Evolutionary conservation across 2,113 vertebrate species (phyloP).

Genomic region (Cryptomyrus ogoouensis): DNA sequence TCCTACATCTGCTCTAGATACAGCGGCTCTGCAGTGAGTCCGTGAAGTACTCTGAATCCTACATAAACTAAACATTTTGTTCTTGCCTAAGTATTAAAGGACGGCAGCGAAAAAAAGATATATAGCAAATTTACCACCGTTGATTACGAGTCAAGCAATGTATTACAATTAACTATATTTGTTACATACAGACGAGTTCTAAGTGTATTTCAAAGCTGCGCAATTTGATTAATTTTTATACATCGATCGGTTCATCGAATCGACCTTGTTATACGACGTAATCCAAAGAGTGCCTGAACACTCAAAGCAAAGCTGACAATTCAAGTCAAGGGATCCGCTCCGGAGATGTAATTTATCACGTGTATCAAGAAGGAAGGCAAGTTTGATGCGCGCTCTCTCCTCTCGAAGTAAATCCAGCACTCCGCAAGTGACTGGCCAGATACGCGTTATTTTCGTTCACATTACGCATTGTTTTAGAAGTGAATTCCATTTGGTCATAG

Average conservation of each 20-base stretch:
- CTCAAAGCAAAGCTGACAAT: slow-evolving; percentile 2
- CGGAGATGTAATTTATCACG: background rate
- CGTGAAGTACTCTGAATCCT: slow-evolving; percentile 47
- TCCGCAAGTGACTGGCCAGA: slow-evolving; percentile 9
- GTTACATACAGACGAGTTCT: background rate
- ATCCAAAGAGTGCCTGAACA: background rate
- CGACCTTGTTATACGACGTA: background rate
- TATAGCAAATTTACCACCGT: background rate
- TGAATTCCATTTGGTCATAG: background rate
- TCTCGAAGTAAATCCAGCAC: background rate
- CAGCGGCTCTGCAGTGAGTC: slow-evolving; percentile 38
- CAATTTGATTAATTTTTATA: background rate
- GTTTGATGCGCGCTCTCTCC: background rate
- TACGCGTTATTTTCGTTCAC: background rate
- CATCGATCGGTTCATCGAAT: background rate
- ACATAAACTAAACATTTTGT: slow-evolving; percentile 45
- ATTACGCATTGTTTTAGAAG: slow-evolving; percentile 3
- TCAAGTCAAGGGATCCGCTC: background rate
- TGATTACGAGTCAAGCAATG: background rate
- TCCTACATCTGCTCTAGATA: slow-evolving; percentile 49
- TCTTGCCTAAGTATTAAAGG: background rate
- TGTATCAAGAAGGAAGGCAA: background rate
- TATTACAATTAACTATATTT: background rate
- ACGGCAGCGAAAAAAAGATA: background rate
- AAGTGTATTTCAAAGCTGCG: background rate